phyloP scores from a whole-genome alignment of 2,113 vertebrate species.

The Hippocampus abdominalis region DNA sequence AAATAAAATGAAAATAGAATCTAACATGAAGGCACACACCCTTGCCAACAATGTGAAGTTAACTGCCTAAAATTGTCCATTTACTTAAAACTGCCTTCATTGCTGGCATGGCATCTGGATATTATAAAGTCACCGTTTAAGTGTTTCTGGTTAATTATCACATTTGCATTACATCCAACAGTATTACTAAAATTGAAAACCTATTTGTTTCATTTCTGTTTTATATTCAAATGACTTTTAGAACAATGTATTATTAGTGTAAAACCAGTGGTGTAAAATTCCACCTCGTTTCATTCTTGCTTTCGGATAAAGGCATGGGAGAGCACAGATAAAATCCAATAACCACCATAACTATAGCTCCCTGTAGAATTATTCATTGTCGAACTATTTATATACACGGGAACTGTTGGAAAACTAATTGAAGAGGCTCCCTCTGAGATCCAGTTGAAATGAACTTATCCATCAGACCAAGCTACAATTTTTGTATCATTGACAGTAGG shows the following conservation, averaged over 20 bases:
- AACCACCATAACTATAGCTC: background rate
- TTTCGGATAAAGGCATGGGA: background rate
- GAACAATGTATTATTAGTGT: background rate
- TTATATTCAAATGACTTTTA: background rate
- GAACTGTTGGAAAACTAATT: conserved; percentile 36
- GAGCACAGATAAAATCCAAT: too few relatives aligned
- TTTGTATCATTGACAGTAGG: background rate
- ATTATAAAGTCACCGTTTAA: background rate
- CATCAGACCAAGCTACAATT: conserved; percentile 25
- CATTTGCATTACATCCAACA: background rate
- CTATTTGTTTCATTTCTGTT: background rate
- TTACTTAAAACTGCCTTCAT: background rate
- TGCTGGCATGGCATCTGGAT: background rate
- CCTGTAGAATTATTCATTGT: background rate
- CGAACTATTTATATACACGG: background rate
- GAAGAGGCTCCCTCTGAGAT: conserved; percentile 35
- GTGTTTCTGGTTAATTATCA: background rate
- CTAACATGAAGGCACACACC: background rate
- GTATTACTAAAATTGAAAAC: background rate
- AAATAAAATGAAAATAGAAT: too few relatives aligned
- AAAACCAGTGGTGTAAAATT: background rate
- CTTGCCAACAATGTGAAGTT: background rate
- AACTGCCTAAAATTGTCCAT: background rate
- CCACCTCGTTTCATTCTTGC: background rate
- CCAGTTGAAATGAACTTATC: conserved; percentile 20